Evolutionary conservation across 2,888 invertebrate genomes (phyloP), one percentile per base, ranked within the genome.

Genomic region (Anaspis maculata): DNA sequence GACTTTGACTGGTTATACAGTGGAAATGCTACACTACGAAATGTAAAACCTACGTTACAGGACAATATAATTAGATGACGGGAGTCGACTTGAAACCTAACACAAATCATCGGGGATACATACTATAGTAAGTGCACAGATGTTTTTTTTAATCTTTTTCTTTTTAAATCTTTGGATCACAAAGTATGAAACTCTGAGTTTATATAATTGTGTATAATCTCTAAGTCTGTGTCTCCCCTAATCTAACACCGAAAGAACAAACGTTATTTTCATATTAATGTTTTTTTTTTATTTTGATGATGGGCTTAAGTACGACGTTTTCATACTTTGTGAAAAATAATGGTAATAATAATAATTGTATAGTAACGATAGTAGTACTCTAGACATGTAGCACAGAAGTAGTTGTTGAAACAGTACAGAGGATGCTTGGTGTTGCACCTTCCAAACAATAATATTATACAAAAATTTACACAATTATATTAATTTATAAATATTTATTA

Each of bases 401-500:
- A 6, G 19, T 19, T 19, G 48, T 56, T 52, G 44, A 52, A 49
- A 54, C 53, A 51, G 53, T 52, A 52, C 49, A 49, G 49, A 48
- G 41, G 44, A 42, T 45, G 45, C 45, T 40, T 39, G 42, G 41
- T 44, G 42, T 41, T 39, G 39, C 39, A 44, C 47, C 45, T 44
- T 41, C 47, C 40, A 52, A 52, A 57, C 52, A 61, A n/a, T n/a
- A 62, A 61, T 65, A 65, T 66, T 62, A 66, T 66, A 66, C 66
- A 66, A 66, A 66, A 66, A 66, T 66, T 62, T 66, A 66, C 64
- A 66, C 64, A 65, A 62, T 62, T 60, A 62, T 62, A 61, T 58
- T 61, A 59, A 57, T 61, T 61, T 61, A 61, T 61, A 61, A 61
- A 57, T 61, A 58, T 56, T 60, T 59, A 47, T 39, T 48, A 46